Evolutionary conservation across 2,797 vertebrate species (phyloP), one percentile per base, ranked within the genome.

Genomic region (Liparis tanakae): DNA sequence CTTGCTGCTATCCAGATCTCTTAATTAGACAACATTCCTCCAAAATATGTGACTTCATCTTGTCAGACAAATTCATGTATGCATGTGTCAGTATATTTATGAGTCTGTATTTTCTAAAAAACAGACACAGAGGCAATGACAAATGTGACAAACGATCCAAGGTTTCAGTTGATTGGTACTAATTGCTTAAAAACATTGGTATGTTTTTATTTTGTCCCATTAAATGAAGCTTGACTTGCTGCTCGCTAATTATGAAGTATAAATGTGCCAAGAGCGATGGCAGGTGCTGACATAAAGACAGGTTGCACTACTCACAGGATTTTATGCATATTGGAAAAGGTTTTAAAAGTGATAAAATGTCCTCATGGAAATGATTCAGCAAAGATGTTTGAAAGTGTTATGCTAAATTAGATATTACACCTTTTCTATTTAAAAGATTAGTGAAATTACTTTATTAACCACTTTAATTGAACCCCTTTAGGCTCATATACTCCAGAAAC

Each of bases 201-300:
- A 30, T 30, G 2, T 72, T 15, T 12, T 3, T 63, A 44, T 63
- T 3, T 0, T 46, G 10, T 62, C 17, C 22, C 54, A 20, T 66
- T 43, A 48, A 74, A 80, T 48, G 5, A 57, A 63, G 57, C 54
- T 50, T 74, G 55, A 70, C 17, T 25, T 12, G 22, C 13, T 61
- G 17, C 14, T 8, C 2, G 5, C 46, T 48, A 60, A 76, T 64
- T 22, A 69, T 79, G 57, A 74, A 68, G 67, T 53, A 66, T 70
- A 53, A 70, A 77, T 71, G 37, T 60, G 48, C 41, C 9, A 60
- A 57, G 57, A 77, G 33, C 17, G 64, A 39, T 30, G 34, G 46
- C 69, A 70, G 68, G 71, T 71, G 79, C 72, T 72, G 69, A 78
- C 60, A 43, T 34, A 70, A 84, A 76, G 73, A 67, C 58, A 10